Percentiles rank a stretch among this genome's conserved stretches.
Evolutionary conservation across 2,888 invertebrate species (phyloP).

Genomic region (Dascillus cervinus): DNA sequence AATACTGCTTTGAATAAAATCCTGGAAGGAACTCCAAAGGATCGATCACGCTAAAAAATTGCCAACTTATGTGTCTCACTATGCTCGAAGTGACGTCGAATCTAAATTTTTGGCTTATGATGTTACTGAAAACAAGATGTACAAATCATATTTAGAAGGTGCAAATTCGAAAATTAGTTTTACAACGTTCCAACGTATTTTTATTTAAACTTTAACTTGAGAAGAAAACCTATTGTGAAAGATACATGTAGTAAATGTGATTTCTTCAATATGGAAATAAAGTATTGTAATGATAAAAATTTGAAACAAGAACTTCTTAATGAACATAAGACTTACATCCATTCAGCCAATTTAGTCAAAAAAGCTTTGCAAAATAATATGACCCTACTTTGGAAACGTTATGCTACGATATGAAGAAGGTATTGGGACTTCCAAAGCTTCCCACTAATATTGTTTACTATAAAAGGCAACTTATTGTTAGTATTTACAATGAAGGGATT

Average conservation of each 20-base stretch:
- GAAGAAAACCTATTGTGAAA: constrained; percentile 8
- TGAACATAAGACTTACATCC: constrained; percentile 8
- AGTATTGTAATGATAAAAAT: constrained; percentile 1
- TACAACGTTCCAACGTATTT: not conserved
- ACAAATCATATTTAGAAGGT: constrained; percentile 1
- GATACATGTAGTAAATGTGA: constrained; percentile 12
- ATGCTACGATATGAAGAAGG: constrained; percentile 9
- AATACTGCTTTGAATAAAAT: constrained; percentile 1
- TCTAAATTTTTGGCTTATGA: too few species aligned
- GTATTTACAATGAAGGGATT: constrained; percentile 23
- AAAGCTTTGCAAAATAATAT: constrained; percentile 5
- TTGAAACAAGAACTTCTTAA: constrained; percentile 5
- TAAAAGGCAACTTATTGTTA: constrained; percentile 16
- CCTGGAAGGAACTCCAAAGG: not conserved
- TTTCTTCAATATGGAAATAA: constrained; percentile 4
- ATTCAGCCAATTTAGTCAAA: constrained; percentile 1
- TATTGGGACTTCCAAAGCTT: constrained; percentile 9
- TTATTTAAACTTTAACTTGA: constrained; percentile 7
- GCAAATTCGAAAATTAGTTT: constrained; percentile 2
- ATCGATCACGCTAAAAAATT: not conserved
- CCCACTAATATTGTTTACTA: constrained; percentile 16
- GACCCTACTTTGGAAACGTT: constrained; percentile 1
- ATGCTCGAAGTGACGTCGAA: not conserved
- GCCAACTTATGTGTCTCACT: constrained; percentile 1
- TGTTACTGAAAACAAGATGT: not conserved